Percentiles rank a stretch among this genome's conserved stretches.
These are phyloP conservation scores for Alcis repandata DNA, from an alignment of 2,888 invertebrate genomes.

Conservation along the genomic window DNA sequence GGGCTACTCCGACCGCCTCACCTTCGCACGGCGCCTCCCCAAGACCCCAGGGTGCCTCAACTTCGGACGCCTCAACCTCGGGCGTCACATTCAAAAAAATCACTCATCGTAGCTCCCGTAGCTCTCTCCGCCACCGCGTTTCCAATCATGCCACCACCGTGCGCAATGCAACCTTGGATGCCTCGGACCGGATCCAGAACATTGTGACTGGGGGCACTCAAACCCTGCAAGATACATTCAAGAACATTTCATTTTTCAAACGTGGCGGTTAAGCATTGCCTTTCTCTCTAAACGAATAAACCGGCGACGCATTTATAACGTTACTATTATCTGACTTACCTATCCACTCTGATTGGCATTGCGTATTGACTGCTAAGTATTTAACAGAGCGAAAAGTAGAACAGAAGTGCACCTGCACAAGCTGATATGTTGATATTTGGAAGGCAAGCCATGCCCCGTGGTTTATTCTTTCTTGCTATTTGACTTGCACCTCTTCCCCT, in stretches of 20 bases:
- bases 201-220: slow-evolving; percentile 84
- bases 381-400: too few relatives aligned
- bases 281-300: slow-evolving; percentile 1
- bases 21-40: neutral
- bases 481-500: neutral
- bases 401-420: too few relatives aligned
- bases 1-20: slow-evolving; percentile 84
- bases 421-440: too few relatives aligned
- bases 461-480: too few relatives aligned
- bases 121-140: too few relatives aligned
- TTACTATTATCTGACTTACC: neutral
- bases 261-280: slow-evolving; percentile 70
- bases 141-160: neutral
- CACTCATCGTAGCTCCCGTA: too few relatives aligned
- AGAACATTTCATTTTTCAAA: slow-evolving; percentile 90
- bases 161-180: slow-evolving; percentile 31
- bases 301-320: neutral
- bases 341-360: neutral
- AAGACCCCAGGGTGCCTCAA: too few relatives aligned
- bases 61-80: too few relatives aligned
- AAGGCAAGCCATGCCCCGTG: neutral
- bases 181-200: slow-evolving; percentile 83
- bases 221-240: slow-evolving; percentile 85
- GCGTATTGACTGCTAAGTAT: too few relatives aligned
- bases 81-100: too few relatives aligned